Evolutionary conservation across 2,797 vertebrate species (phyloP).

Genomic region (Clamator glandarius): DNA sequence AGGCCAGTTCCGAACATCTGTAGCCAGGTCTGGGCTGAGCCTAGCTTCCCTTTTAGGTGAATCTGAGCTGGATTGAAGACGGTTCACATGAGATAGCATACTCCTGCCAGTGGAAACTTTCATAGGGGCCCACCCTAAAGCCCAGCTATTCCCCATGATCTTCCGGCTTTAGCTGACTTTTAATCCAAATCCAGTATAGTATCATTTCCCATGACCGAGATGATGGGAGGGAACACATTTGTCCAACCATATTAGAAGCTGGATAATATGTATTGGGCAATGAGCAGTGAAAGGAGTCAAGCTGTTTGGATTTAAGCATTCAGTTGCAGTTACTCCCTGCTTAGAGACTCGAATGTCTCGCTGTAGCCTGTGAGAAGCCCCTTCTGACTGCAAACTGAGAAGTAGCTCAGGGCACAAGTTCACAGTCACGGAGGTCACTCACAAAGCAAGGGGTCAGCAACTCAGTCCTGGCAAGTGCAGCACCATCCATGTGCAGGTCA

Average conservation of each 20-base stretch:
- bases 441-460: not conserved
- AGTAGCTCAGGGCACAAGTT: not conserved
- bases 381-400: not conserved
- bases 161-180: not conserved
- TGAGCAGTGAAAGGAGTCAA: not conserved
- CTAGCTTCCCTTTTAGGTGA: not conserved
- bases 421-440: not conserved
- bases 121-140: not conserved
- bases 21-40: not conserved
- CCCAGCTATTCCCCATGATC: not conserved
- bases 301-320: not conserved
- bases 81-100: not conserved
- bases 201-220: not conserved
- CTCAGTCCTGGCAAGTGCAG: not conserved
- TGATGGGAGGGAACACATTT: not conserved
- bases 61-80: not conserved
- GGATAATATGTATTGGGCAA: rapidly evolving
- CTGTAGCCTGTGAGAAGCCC: not conserved
- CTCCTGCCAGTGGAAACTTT: not conserved
- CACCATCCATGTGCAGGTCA: conserved; percentile 1
- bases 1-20: not conserved
- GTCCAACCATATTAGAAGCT: not conserved
- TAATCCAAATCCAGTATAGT: not conserved
- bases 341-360: not conserved
- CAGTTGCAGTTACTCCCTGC: not conserved